Conservation (phyloP, 2,888 invertebrate species). For the Eristalis pertinax region DNA sequence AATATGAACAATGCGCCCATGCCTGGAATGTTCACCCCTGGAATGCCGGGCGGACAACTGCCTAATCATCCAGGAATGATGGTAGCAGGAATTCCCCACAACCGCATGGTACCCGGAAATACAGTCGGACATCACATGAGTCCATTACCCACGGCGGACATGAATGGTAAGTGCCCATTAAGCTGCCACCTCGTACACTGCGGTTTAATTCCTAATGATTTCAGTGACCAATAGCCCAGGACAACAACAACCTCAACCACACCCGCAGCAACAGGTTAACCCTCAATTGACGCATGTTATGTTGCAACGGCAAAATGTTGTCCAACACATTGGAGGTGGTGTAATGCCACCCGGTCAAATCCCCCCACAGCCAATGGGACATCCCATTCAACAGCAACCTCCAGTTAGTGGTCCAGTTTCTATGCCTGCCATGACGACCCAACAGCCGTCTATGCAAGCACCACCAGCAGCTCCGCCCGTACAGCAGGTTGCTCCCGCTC, state of each 20-base stretch:
- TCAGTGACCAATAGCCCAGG: slow-evolving; percentile 31
- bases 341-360: slow-evolving; percentile 63
- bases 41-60: slow-evolving; percentile 74
- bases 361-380: slow-evolving; percentile 57
- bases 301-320: slow-evolving; percentile 74
- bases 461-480: slow-evolving; percentile 71
- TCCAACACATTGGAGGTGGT: slow-evolving; percentile 71
- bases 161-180: slow-evolving; percentile 54
- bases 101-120: slow-evolving; percentile 67
- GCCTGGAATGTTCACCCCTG: slow-evolving; percentile 79
- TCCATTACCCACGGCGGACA: slow-evolving; percentile 71
- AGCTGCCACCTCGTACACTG: neutral
- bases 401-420: slow-evolving; percentile 38
- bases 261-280: slow-evolving; percentile 70
- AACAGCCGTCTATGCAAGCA: slow-evolving; percentile 64
- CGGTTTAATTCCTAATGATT: neutral
- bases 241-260: slow-evolving; percentile 57
- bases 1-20: slow-evolving; percentile 76
- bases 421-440: slow-evolving; percentile 55
- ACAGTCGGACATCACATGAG: slow-evolving; percentile 48
- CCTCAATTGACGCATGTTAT: slow-evolving; percentile 74
- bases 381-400: slow-evolving; percentile 60
- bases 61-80: slow-evolving; percentile 73
- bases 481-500: slow-evolving; percentile 64
- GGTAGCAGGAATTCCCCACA: slow-evolving; percentile 74